Percentiles rank a stretch among this genome's conserved stretches.
Conservation (phyloP, 2,113 vertebrate species). For the Syngnathus floridae region DNA sequence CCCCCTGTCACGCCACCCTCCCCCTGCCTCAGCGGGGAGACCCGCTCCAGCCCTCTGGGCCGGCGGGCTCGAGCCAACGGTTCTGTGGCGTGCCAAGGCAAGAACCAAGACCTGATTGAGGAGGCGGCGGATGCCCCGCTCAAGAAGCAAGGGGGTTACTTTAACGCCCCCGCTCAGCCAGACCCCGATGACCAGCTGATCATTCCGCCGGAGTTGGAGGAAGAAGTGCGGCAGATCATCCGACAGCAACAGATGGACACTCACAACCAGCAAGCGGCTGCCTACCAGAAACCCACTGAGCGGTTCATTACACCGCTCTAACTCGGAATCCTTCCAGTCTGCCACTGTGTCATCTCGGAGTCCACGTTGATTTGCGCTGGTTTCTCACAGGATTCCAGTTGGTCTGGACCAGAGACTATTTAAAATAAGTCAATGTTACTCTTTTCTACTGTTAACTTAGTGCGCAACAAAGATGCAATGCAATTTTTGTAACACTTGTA, state of each 20-base stretch:
- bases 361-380: background rate
- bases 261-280: slow-evolving; percentile 63
- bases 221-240: slow-evolving; percentile 95
- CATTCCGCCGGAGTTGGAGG: slow-evolving; percentile 93
- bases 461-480: slow-evolving; percentile 42
- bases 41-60: slow-evolving; percentile 75
- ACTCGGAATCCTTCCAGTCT: slow-evolving; percentile 25
- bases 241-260: slow-evolving; percentile 79
- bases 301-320: slow-evolving; percentile 87
- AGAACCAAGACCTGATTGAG: slow-evolving; percentile 91
- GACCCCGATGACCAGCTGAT: slow-evolving; percentile 96
- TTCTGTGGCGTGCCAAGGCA: slow-evolving; percentile 84
- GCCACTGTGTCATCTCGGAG: background rate
- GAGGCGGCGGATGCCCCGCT: slow-evolving; percentile 81
- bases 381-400: slow-evolving; percentile 55
- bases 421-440: slow-evolving; percentile 13
- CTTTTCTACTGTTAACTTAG: slow-evolving; percentile 54
- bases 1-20: slow-evolving; percentile 70
- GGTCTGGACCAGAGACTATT: slow-evolving; percentile 40
- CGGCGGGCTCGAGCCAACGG: slow-evolving; percentile 82
- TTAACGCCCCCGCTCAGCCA: slow-evolving; percentile 87
- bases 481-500: slow-evolving; percentile 54
- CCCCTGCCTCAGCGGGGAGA: slow-evolving; percentile 75
- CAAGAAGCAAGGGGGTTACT: slow-evolving; percentile 86
- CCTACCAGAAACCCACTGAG: slow-evolving; percentile 77